Evolutionary conservation across 2,888 invertebrate genomes (phyloP).

Genomic region (Drosophila putrida): DNA sequence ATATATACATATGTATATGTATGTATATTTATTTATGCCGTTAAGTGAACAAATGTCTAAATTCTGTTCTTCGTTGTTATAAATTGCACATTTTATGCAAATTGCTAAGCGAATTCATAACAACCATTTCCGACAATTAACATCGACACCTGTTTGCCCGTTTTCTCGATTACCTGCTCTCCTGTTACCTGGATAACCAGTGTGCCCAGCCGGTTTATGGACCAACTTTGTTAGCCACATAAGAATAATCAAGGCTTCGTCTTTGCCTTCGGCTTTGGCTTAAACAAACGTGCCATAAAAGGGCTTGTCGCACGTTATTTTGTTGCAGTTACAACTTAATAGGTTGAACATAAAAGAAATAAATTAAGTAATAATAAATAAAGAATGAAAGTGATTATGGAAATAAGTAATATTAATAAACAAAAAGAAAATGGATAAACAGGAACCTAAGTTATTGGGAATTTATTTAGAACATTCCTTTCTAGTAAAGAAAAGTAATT

Average conservation of each 20-base stretch:
- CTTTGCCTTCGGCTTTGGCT: conserved; percentile 1
- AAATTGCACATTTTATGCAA: conserved; percentile 43
- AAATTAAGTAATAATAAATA: neutral
- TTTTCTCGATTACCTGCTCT: neutral
- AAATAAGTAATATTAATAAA: neutral
- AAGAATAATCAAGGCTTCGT: conserved; percentile 6
- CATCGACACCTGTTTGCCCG: conserved; percentile 43
- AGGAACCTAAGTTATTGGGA: too few species aligned
- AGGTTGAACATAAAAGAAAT: conserved; percentile 6
- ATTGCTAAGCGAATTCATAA: conserved; percentile 38
- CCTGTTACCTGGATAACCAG: conserved; percentile 13
- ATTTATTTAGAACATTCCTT: too few species aligned
- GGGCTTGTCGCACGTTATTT: conserved; percentile 9
- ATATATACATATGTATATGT: conserved; percentile 10
- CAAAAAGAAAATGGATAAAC: neutral
- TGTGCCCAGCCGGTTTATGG: conserved; percentile 35
- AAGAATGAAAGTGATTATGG: neutral
- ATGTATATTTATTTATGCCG: conserved; percentile 12
- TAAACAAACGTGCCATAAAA: conserved; percentile 5
- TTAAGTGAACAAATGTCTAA: conserved; percentile 32
- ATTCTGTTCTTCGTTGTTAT: conserved; percentile 32
- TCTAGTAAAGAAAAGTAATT: too few species aligned
- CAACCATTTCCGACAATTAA: conserved; percentile 42
- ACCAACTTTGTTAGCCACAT: conserved; percentile 17
- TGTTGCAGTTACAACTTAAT: conserved; percentile 24